phyloP scores from a whole-genome alignment of 2,888 invertebrate species.

The Chesias legatella region DNA sequence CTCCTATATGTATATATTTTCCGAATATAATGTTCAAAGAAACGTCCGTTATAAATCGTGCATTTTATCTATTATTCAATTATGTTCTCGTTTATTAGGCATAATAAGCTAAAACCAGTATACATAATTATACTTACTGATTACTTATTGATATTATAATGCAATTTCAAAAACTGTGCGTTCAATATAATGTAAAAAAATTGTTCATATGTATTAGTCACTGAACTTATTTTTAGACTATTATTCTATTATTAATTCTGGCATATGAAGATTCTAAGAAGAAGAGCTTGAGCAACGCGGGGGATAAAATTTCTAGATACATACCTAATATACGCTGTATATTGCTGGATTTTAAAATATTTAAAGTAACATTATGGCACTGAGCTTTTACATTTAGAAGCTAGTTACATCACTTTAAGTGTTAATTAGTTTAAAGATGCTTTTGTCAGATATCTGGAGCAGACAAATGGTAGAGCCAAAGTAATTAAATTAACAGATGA shows the following conservation, averaged over 20 bases:
- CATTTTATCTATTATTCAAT: neutral
- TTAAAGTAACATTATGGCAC: too few species aligned
- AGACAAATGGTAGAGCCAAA: conserved; percentile 42
- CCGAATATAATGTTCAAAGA: neutral
- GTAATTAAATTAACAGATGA: conserved; percentile 71
- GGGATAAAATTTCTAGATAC: too few species aligned
- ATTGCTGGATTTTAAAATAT: too few species aligned
- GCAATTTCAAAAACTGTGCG: neutral
- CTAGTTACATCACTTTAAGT: too few species aligned
- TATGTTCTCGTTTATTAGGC: neutral
- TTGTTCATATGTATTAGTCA: too few species aligned
- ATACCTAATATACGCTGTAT: too few species aligned
- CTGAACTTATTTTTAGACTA: too few species aligned
- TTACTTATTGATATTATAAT: neutral
- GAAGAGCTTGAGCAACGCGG: too few species aligned
- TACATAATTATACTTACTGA: neutral
- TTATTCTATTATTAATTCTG: neutral
- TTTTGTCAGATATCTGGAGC: conserved; percentile 29
- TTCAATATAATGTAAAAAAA: neutral
- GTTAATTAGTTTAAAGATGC: conserved; percentile 4
- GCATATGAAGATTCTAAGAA: too few species aligned
- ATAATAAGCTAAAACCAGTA: neutral
- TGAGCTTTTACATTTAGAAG: too few species aligned
- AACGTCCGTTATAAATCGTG: too few species aligned
- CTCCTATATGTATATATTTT: too few species aligned